Base-by-base conservation (phyloP, 2,797 vertebrate species). In the Lacerta bilineata region DNA sequence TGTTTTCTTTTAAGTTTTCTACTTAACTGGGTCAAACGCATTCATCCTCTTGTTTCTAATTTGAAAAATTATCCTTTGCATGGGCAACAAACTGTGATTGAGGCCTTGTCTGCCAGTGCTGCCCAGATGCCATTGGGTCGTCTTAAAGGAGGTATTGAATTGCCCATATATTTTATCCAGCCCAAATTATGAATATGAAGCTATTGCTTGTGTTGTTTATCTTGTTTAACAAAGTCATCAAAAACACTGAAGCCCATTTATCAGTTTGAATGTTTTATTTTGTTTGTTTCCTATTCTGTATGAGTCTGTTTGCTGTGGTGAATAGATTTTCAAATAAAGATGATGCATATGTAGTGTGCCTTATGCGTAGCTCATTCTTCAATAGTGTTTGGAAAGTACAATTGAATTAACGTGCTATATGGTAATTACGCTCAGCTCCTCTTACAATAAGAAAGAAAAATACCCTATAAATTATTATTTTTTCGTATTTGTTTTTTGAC, bases 401-500 rank as follows among this genome's bases (percentile, higher is more conserved):
- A 76, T 8, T 75, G 33, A 84, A 71, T 77, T 80, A 29, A 13
- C 85, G 3, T 2, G 78, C 81, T 0, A 0, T 3, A 0, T 50
- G 39, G 0, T 55, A 84, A 92, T 93, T 85, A 69, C 3, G 59
- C 74, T 39, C 87, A 87, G 27, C 71, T 59, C 77, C 41, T 71
- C 80, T 64, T 46, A 25, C 25, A 20, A n/a, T 55, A 59, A 61
- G 41, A 50, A 59, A 61, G 41, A 50, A 36, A 84, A 84, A 74
- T 25, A 39, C 11, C 27, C 69, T 39, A 74, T 74, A 84, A 74
- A 84, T 59, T 84, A 75, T 74, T 74, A 33, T 75, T 36, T 55
- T 72, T 11, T 18, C 1, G 1, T 84, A 78, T 79, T 79, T 55
- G 75, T 94, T 91, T 86, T 83, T 87, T 93, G 87, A 39, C 68